phyloP scores from a whole-genome alignment of 2,797 vertebrate species.

The Rachycentron canadum region DNA sequence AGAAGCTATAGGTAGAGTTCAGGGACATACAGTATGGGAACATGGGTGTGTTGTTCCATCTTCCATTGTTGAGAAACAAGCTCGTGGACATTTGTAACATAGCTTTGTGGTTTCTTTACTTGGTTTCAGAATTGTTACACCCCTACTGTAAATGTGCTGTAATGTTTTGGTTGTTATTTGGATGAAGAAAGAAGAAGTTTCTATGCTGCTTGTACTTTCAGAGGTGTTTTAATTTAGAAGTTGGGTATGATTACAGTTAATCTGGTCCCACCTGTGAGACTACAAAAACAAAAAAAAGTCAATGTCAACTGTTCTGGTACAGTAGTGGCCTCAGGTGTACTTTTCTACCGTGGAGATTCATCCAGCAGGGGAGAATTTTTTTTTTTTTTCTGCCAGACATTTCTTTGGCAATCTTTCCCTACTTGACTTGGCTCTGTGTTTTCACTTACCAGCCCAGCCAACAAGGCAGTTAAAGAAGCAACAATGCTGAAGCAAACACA shows the following conservation, averaged over 20 bases:
- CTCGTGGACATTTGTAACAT: neutral
- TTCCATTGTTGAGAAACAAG: neutral
- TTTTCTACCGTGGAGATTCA: slow-evolving; percentile 77
- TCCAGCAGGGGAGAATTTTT: slow-evolving; percentile 77
- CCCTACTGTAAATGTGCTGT: neutral
- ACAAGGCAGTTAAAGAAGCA: slow-evolving; percentile 79
- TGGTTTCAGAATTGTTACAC: neutral
- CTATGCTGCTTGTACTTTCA: slow-evolving; percentile 14
- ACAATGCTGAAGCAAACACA: slow-evolving; percentile 69
- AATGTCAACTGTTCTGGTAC: slow-evolving; percentile 79
- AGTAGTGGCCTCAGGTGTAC: slow-evolving; percentile 81
- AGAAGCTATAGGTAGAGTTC: neutral
- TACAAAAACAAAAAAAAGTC: slow-evolving; percentile 50
- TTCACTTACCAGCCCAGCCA: slow-evolving; percentile 69
- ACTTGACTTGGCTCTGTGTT: slow-evolving; percentile 79
- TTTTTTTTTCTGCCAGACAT: slow-evolving; percentile 81
- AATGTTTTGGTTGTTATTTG: slow-evolving; percentile 8
- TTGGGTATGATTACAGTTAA: slow-evolving; percentile 70
- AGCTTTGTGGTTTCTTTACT: neutral
- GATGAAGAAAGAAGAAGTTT: slow-evolving; percentile 23
- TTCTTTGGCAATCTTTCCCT: slow-evolving; percentile 83
- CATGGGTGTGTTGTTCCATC: neutral
- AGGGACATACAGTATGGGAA: neutral
- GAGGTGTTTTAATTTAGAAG: slow-evolving; percentile 51
- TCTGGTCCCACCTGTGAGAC: slow-evolving; percentile 70